Evolutionary conservation across 2,888 invertebrate species (phyloP).

Genomic region (Zygaena filipendulae): DNA sequence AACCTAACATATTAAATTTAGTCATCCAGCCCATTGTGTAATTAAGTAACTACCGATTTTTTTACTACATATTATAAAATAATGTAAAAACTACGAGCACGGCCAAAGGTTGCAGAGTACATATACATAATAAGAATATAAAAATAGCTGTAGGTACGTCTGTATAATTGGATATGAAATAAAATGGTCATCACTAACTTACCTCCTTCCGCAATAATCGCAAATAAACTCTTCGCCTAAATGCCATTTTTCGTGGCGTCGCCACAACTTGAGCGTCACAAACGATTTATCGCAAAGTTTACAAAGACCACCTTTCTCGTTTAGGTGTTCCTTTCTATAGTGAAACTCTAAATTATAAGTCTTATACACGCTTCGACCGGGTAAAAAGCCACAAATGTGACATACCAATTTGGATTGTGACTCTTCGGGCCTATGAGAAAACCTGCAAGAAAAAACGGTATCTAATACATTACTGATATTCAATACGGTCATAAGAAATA

Average conservation of each 20-base stretch:
- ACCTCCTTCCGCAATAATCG: constrained; percentile 33
- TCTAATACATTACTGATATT: no score
- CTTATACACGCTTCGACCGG: constrained; percentile 4
- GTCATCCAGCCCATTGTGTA: no score
- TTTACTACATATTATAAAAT: no score
- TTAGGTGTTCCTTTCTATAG: constrained; percentile 33
- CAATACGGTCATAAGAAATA: no score
- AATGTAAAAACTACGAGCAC: no score
- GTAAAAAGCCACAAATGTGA: constrained; percentile 26
- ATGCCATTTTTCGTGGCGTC: constrained; percentile 23
- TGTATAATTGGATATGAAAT: no score
- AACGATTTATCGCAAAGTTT: constrained; percentile 25
- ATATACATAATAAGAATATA: no score
- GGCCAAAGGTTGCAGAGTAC: no score
- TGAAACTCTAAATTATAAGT: constrained; percentile 33
- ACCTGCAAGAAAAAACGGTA: constrained; percentile 5
- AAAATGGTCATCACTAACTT: constrained; percentile 15
- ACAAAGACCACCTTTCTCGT: constrained; percentile 31
- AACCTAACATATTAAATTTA: no score
- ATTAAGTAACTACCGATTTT: no score
- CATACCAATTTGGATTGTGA: constrained; percentile 19
- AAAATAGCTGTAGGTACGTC: no score
- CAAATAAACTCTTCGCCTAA: no score
- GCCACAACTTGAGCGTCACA: constrained; percentile 21
- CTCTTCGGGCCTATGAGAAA: constrained; percentile 17